A percentile compares a stretch with the other conserved stretches of the same genome.
phyloP scores from a whole-genome alignment of 2,797 vertebrate species.

The Sebastes hubbsi region DNA sequence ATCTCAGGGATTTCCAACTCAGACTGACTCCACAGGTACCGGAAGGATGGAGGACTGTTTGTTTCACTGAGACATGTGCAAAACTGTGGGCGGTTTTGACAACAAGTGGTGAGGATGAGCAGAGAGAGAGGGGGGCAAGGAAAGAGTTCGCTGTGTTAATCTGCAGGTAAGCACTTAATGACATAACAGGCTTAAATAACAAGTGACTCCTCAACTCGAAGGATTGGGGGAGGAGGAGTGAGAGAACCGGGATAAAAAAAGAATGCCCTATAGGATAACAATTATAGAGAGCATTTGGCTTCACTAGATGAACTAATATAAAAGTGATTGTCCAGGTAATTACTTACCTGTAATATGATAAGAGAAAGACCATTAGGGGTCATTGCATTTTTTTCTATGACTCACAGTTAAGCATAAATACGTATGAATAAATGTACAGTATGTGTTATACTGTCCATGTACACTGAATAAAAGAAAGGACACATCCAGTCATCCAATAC shows the following conservation, averaged over 20 bases:
- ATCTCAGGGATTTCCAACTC: not conserved
- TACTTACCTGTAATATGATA: not conserved
- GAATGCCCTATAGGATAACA: too few species aligned
- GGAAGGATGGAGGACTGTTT: not conserved
- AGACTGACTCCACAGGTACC: not conserved
- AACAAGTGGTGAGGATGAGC: not conserved
- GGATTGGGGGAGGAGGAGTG: not conserved
- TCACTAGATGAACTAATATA: not conserved
- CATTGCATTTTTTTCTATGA: not conserved
- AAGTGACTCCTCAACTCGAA: conserved; percentile 7
- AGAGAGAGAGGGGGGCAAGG: not conserved
- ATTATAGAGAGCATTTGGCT: not conserved
- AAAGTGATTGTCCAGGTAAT: not conserved
- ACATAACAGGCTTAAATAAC: conserved; percentile 51
- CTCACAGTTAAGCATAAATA: not conserved
- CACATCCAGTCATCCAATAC: not conserved
- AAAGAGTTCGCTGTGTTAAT: conserved; percentile 44
- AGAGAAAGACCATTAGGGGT: not conserved
- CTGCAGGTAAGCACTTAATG: conserved; percentile 64
- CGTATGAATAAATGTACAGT: not conserved
- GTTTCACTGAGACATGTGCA: not conserved
- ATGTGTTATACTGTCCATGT: not conserved
- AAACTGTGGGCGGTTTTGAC: not conserved
- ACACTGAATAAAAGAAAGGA: not conserved
- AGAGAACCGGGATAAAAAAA: not conserved